Evolutionary conservation across 1,140 invertebrate genomes (phyloP).

Genomic region (Drosophila tsacasi): DNA sequence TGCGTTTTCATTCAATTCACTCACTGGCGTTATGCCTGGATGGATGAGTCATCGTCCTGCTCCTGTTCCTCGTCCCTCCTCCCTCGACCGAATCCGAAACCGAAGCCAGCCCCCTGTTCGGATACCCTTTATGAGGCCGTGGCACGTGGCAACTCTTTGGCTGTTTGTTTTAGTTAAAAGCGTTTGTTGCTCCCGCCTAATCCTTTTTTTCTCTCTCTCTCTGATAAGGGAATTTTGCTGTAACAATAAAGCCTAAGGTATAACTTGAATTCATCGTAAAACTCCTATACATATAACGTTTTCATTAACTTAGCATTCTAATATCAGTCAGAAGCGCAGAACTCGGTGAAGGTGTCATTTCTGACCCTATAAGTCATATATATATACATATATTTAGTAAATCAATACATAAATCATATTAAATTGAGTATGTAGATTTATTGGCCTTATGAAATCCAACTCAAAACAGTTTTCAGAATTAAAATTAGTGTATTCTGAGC

Average conservation of each 20-base stretch:
- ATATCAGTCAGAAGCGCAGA: too few species aligned
- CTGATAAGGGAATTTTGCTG: not conserved
- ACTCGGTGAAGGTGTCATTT: too few species aligned
- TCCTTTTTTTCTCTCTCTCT: constrained; percentile 17
- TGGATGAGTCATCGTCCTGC: constrained; percentile 68
- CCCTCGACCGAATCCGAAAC: not conserved
- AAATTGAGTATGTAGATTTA: too few species aligned
- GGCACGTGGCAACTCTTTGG: constrained; percentile 60
- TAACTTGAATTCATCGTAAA: not conserved
- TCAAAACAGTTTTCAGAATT: too few species aligned
- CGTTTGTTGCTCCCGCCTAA: constrained; percentile 66
- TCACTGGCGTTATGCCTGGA: constrained; percentile 61
- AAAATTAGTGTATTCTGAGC: too few species aligned
- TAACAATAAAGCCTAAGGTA: not conserved
- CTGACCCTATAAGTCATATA: too few species aligned
- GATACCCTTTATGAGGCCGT: constrained; percentile 1
- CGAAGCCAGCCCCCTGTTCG: not conserved
- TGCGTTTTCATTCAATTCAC: constrained; percentile 56
- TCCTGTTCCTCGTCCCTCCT: not conserved
- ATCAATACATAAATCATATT: too few species aligned
- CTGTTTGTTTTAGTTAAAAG: constrained; percentile 71
- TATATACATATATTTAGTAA: too few species aligned
- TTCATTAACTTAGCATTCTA: too few species aligned
- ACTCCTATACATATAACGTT: not conserved
- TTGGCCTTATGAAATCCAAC: too few species aligned